Conservation (phyloP, 2,113 vertebrate genomes). For the Pavo muticus region DNA sequence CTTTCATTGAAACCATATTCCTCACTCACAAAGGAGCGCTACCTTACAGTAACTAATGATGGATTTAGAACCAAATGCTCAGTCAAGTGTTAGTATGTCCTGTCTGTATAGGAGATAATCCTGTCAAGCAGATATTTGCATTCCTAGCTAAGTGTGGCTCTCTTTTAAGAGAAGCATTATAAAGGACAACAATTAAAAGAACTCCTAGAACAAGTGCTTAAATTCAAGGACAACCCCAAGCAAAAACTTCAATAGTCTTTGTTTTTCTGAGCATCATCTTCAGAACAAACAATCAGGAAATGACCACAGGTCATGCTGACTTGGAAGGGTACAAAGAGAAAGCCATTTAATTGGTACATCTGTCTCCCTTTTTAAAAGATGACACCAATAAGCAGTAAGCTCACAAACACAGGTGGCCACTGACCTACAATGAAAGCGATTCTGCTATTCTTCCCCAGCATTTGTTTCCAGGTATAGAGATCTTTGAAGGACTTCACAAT, state of each 20-base stretch:
- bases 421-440: background rate
- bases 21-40: background rate
- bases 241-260: background rate
- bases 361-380: background rate
- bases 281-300: background rate
- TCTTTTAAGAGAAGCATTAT: background rate
- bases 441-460: background rate
- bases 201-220: background rate
- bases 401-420: background rate
- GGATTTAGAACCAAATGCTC: background rate
- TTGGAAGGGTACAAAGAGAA: background rate
- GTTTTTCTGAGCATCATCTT: background rate
- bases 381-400: background rate
- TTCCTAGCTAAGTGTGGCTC: background rate
- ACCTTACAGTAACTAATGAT: background rate
- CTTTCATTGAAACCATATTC: background rate
- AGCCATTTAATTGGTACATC: background rate
- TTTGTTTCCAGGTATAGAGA: background rate
- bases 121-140: background rate
- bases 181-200: background rate
- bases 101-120: background rate
- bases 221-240: background rate
- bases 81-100: background rate
- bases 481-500: background rate
- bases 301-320: background rate